These are phyloP conservation scores for Platyura marginata DNA, from an alignment of 1,140 invertebrate genomes.

Conservation along the genomic window DNA sequence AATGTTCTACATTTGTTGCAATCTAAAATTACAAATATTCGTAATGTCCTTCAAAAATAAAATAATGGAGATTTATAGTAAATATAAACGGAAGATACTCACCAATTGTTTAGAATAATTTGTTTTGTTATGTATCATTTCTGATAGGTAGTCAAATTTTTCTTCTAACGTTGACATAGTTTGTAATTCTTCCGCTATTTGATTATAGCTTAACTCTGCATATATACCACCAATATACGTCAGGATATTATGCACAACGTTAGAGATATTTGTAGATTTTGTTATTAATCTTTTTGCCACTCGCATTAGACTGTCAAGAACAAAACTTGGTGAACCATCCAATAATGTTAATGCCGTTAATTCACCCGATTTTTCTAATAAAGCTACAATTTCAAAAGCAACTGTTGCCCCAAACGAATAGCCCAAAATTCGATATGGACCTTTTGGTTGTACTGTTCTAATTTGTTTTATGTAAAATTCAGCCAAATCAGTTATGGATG, in stretches of 20 bases:
- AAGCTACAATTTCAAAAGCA: conserved; percentile 81
- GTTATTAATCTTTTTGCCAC: conserved; percentile 33
- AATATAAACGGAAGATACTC: too few species aligned
- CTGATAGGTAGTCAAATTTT: conserved; percentile 29
- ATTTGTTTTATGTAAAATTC: conserved; percentile 63
- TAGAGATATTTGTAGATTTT: conserved; percentile 19
- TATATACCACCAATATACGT: conserved; percentile 68
- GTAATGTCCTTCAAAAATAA: too few species aligned
- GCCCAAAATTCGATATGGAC: conserved; percentile 73
- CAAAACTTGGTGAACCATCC: conserved; percentile 80
- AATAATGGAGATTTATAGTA: not conserved
- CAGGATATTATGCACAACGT: conserved; percentile 52
- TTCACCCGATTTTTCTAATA: conserved; percentile 51
- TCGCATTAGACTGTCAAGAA: conserved; percentile 55
- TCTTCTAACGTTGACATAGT: conserved; percentile 22
- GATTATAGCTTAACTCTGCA: conserved; percentile 46
- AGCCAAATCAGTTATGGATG: conserved; percentile 57
- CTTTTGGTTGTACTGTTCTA: conserved; percentile 52
- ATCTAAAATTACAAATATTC: conserved; percentile 38
- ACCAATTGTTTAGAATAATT: conserved; percentile 17
- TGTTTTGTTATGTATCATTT: conserved; percentile 25
- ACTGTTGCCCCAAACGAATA: conserved; percentile 90
- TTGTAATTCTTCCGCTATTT: conserved; percentile 25
- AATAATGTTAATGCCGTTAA: conserved; percentile 51
- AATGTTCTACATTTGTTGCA: conserved; percentile 41